Base-by-base conservation (phyloP, 2,113 vertebrate species). In the Dasyurus viverrinus region DNA sequence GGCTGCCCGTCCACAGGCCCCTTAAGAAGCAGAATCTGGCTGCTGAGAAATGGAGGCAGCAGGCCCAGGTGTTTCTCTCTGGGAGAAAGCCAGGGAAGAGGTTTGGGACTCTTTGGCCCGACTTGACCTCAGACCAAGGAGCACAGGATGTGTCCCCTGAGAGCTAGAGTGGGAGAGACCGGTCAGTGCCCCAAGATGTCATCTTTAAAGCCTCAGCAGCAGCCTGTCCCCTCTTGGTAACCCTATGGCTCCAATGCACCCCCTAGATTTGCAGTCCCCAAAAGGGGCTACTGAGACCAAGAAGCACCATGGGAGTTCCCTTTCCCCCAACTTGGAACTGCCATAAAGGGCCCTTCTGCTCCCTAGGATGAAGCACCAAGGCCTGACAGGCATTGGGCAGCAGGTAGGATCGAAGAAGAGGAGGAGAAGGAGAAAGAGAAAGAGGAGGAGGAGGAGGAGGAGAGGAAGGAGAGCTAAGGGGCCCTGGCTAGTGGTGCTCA, bases 41-140 rank as follows among this genome's bases (percentile, higher is more conserved):
- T 84, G 89, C 47, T 48, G 89, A 27, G 9, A 47, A 90, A 90
- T 11, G 14, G 47, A 27, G 23, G 8, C 46, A 60, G 26, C 50
- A 27, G 26, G 46, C 46, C 90, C 92, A 90, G 91, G 50, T 19
- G 57, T 53, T 53, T 92, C 54, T 60, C 76, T 91, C 54, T 95
- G 53, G 97, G 11, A 90, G 53, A 54, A 0, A 8, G 9, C 57
- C 14, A 0, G 53, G 47, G 10, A 36, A n/a, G 19, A n/a, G 52
- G 3, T 30, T 8, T n/a, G 19, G 8, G 30, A 5, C 50, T 22
- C 90, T 0, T 53, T 54, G n/a, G 24, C 47, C 52, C n/a, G 12
- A 24, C 1, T 10, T 47, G 54, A 93, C 36, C 54, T 84, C 16
- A 42, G 52, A 60, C 11, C 0, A 27, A 90, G 54, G 96, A 89